Conservation (phyloP, 2,113 vertebrate genomes). For the Opisthocomus hoazin region DNA sequence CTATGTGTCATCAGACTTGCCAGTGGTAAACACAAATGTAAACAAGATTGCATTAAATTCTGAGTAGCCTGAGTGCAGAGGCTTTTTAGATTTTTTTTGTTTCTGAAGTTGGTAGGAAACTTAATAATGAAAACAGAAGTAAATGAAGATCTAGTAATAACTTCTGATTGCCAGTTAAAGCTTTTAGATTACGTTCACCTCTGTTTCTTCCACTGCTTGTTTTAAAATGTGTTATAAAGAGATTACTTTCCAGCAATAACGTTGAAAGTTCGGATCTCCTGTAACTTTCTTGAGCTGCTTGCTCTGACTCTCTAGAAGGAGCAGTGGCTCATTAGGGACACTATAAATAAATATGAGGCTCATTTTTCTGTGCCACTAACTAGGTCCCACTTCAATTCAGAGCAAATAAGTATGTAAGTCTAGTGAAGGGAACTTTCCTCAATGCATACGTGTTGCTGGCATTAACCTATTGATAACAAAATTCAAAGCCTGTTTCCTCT, state of each 20-base stretch:
- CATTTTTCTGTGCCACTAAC: slow-evolving; percentile 13
- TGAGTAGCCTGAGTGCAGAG: not conserved
- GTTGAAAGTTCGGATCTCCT: not conserved
- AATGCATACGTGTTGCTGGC: rapidly evolving
- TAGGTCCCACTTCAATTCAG: slow-evolving; percentile 19
- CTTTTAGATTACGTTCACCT: not conserved
- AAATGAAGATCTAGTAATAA: not conserved
- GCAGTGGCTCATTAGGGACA: not conserved
- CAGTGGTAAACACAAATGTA: not conserved
- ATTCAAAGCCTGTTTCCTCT: slow-evolving; percentile 1
- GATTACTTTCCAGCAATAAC: not conserved
- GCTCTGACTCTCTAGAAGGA: not conserved
- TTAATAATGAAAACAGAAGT: not conserved
- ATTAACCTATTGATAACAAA: not conserved
- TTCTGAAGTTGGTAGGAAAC: not conserved
- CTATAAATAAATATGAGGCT: not conserved
- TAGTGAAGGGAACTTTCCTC: not conserved
- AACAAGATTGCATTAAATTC: not conserved
- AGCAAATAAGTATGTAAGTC: not conserved
- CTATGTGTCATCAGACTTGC: not conserved
- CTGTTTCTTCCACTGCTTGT: not conserved
- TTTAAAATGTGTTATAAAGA: not conserved
- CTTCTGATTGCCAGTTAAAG: not conserved
- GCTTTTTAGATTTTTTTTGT: not conserved
- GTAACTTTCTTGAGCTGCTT: not conserved